phyloP scores from a whole-genome alignment of 2,888 invertebrate genomes.

The Athetis lepigone region DNA sequence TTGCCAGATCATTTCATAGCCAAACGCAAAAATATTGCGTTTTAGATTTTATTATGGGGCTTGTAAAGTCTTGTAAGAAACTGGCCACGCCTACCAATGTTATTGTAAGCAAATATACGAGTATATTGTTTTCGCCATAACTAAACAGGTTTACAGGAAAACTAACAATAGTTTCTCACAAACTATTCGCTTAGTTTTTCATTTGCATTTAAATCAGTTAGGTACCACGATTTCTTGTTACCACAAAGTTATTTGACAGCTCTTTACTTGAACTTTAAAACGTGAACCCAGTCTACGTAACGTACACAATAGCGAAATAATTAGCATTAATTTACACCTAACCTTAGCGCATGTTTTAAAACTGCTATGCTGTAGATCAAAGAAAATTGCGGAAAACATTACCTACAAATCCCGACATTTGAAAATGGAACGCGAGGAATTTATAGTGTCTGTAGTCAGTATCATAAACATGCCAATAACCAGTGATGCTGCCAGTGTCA shows the following conservation, averaged over 20 bases:
- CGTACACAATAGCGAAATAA: conserved; percentile 29
- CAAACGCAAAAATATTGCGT: conserved; percentile 49
- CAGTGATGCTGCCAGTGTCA: conserved; percentile 63
- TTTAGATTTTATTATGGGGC: conserved; percentile 25
- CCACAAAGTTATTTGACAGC: conserved; percentile 25
- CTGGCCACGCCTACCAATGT: background rate
- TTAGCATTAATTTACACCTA: conserved; percentile 39
- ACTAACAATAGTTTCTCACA: conserved; percentile 34
- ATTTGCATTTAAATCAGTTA: conserved; percentile 37
- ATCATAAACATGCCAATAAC: conserved; percentile 72
- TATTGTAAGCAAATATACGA: conserved; percentile 9
- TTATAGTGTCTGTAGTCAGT: conserved; percentile 60
- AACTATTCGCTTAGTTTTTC: conserved; percentile 16
- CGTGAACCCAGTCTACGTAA: conserved; percentile 7
- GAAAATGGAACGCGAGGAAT: conserved; percentile 60
- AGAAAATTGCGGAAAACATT: conserved; percentile 50
- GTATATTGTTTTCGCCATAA: conserved; percentile 25
- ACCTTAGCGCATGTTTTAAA: conserved; percentile 16
- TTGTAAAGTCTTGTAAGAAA: conserved; percentile 3
- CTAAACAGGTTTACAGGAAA: conserved; percentile 30
- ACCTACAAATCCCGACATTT: conserved; percentile 39
- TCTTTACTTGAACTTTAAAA: conserved; percentile 33
- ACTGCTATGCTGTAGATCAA: conserved; percentile 35
- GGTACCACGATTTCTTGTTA: conserved; percentile 23
- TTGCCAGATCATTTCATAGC: conserved; percentile 44